Evolutionary conservation across 2,113 vertebrate genomes (phyloP).

Genomic region (Muscicapa adusta): DNA sequence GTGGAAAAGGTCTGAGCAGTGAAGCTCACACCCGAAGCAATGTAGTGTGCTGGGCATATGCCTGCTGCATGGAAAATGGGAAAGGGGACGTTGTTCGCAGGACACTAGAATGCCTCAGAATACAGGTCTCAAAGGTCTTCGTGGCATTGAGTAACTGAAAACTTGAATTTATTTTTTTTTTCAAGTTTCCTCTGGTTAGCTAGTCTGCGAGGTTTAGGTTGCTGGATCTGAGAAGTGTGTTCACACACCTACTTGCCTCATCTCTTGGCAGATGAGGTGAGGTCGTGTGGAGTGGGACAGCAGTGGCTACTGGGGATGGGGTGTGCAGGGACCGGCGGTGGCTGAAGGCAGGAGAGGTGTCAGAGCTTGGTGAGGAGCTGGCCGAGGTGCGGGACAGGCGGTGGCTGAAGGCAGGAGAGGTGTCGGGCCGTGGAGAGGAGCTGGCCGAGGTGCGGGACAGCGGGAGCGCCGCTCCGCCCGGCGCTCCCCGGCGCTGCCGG

Average conservation of each 20-base stretch:
- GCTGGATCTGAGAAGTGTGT: not conserved
- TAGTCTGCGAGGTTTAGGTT: not conserved
- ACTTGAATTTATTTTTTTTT: not conserved
- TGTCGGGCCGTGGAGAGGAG: too few relatives aligned
- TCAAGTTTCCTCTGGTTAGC: not conserved
- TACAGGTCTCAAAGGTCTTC: not conserved
- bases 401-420: too few relatives aligned
- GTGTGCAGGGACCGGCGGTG: not conserved
- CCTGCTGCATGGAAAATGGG: not conserved
- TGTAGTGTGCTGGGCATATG: not conserved
- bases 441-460: not conserved
- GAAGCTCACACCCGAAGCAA: not conserved
- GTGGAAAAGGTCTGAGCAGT: not conserved
- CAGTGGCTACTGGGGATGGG: not conserved
- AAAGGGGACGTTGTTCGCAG: accelerated
- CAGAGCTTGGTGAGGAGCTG: not conserved
- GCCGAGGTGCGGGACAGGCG: not conserved
- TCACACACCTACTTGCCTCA: not conserved
- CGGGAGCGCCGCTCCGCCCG: not conserved
- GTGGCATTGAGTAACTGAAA: not conserved
- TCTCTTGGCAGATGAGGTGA: not conserved
- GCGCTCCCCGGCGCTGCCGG: not conserved
- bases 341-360: not conserved
- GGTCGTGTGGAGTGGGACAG: not conserved
- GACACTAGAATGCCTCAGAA: not conserved